phyloP scores from a whole-genome alignment of 53 echinoderm and acorn worm species.

The Luidia sarsii region DNA sequence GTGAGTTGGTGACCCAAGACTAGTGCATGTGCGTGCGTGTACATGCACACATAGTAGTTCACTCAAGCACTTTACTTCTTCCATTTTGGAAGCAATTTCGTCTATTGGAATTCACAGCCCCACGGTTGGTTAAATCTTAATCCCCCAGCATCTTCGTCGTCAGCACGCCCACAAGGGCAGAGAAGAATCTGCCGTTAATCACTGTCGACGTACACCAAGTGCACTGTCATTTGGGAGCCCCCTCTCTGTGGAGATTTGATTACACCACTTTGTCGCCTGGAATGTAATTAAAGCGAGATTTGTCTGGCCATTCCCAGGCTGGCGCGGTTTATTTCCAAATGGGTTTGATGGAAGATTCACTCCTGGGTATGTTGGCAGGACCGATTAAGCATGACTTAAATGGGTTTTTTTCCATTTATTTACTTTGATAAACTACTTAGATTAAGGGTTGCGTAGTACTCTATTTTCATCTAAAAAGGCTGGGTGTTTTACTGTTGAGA shows the following conservation, averaged over 20 bases:
- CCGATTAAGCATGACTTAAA: too few species aligned
- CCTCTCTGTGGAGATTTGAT: neutral
- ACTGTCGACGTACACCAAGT: neutral
- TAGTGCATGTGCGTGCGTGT: too few species aligned
- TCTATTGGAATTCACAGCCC: neutral
- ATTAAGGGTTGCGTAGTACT: neutral
- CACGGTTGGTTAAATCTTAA: neutral
- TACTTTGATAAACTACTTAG: neutral
- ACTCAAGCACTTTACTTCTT: too few species aligned
- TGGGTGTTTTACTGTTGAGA: too few species aligned
- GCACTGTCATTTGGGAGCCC: neutral
- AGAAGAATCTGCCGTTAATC: neutral
- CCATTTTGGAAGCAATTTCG: too few species aligned
- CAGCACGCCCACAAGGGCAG: too few species aligned
- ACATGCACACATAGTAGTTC: too few species aligned
- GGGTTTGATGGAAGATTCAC: constrained; percentile 1
- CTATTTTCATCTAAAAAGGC: too few species aligned
- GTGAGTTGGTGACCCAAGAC: too few species aligned
- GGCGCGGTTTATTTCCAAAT: neutral
- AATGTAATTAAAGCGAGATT: constrained; percentile 25
- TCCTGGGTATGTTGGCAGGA: neutral
- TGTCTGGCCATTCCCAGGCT: neutral
- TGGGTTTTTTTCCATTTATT: too few species aligned
- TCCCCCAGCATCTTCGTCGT: too few species aligned
- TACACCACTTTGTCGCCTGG: neutral